A percentile compares a stretch with the other conserved stretches of the same genome.
Conservation (phyloP, 2,113 vertebrate genomes). For the Pangasianodon gigas region DNA sequence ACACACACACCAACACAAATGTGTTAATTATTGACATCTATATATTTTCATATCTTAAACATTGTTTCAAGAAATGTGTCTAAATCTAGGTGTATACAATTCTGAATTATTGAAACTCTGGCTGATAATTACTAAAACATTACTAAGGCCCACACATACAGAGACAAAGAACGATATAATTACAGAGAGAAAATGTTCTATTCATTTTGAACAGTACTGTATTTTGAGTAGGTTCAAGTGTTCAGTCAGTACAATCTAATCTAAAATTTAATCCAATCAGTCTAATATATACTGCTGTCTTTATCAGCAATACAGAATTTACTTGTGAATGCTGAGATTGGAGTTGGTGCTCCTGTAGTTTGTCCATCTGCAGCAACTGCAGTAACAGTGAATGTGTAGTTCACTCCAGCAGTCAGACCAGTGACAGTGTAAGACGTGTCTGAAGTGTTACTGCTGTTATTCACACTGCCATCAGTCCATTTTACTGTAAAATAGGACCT, state of each 20-base stretch:
- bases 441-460: fast-evolving
- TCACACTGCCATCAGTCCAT: fast-evolving
- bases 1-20: not conserved
- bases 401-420: slow-evolving; percentile 66
- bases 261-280: too few relatives aligned
- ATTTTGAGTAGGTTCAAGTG: not conserved
- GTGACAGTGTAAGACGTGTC: not conserved
- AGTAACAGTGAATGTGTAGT: slow-evolving; percentile 66
- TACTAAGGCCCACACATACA: not conserved
- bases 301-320: not conserved
- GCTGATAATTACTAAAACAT: not conserved
- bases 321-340: slow-evolving; percentile 26
- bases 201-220: not conserved
- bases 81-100: not conserved
- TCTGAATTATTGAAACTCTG: not conserved
- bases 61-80: not conserved
- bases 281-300: not conserved
- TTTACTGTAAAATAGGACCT: not conserved
- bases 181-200: not conserved
- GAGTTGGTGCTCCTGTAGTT: slow-evolving; percentile 21
- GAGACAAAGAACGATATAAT: not conserved
- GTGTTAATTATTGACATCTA: not conserved
- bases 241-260: not conserved
- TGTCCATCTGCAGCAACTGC: slow-evolving; percentile 58
- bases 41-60: not conserved